Percentiles rank a stretch among this genome's conserved stretches.
phyloP scores from a whole-genome alignment of 2,113 vertebrate genomes.

The Neomonachus schauinslandi region DNA sequence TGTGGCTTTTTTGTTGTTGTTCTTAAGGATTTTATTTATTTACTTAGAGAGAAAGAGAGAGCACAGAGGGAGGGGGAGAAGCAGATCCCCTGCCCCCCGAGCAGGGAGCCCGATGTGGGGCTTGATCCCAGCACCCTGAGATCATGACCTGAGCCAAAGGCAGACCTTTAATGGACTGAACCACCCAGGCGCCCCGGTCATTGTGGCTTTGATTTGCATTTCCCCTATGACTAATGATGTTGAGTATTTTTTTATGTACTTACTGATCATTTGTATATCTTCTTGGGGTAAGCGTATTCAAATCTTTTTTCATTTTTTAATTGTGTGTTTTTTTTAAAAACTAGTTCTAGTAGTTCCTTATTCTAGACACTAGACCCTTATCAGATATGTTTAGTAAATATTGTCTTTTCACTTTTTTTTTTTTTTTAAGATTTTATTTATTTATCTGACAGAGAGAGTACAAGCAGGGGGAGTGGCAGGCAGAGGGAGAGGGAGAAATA shows the following conservation, averaged over 20 bases:
- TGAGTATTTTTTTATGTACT: neutral
- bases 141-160: no score
- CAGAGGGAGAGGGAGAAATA: no score
- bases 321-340: neutral
- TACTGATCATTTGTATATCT: neutral
- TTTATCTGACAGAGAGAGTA: no score
- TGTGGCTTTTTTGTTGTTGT: no score
- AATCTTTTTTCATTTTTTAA: neutral
- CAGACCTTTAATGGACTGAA: no score
- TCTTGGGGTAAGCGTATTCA: neutral
- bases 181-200: neutral
- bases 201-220: constrained; percentile 36
- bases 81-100: no score
- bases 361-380: neutral
- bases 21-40: no score
- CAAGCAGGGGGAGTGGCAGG: no score
- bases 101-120: no score
- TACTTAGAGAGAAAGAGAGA: no score
- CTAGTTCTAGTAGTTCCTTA: neutral
- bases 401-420: constrained; percentile 12
- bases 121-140: no score
- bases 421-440: neutral
- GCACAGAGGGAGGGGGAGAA: no score
- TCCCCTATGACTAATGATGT: neutral
- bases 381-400: neutral